Conservation (phyloP, 64 coral and sea anemone species). For the Platygyra sinensis region DNA sequence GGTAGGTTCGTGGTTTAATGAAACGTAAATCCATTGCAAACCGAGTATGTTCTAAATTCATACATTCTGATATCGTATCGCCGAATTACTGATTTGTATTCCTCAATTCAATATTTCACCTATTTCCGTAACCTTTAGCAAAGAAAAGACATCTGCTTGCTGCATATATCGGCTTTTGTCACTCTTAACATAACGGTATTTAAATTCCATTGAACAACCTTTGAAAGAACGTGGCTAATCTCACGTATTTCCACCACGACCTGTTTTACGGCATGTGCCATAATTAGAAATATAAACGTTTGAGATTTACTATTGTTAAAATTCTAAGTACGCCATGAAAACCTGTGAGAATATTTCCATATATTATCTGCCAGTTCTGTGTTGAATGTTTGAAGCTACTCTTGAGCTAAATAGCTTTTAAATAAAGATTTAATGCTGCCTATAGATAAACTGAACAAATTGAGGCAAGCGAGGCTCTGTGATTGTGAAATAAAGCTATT, state of each 20-base stretch:
- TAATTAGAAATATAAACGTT: conserved; percentile 14
- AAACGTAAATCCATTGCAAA: background rate
- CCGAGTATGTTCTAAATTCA: background rate
- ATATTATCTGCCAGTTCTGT: background rate
- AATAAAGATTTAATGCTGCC: background rate
- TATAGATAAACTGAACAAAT: background rate
- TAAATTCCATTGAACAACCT: background rate
- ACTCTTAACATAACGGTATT: background rate
- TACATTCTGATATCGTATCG: background rate
- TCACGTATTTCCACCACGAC: background rate
- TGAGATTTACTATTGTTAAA: conserved; percentile 9
- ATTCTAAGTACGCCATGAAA: background rate
- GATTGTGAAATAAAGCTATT: background rate
- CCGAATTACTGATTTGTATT: background rate
- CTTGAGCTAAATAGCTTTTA: background rate
- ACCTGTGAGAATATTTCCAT: background rate
- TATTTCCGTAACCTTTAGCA: background rate
- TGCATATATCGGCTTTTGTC: background rate
- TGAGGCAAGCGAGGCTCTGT: background rate
- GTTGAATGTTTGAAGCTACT: background rate
- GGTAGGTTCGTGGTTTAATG: background rate
- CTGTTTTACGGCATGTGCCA: conserved; percentile 16
- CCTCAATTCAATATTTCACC: background rate
- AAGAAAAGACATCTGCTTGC: background rate
- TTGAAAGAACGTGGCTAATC: background rate